Evolutionary conservation across 2,113 vertebrate genomes (phyloP).

Genomic region (Hypanus sabinus): DNA sequence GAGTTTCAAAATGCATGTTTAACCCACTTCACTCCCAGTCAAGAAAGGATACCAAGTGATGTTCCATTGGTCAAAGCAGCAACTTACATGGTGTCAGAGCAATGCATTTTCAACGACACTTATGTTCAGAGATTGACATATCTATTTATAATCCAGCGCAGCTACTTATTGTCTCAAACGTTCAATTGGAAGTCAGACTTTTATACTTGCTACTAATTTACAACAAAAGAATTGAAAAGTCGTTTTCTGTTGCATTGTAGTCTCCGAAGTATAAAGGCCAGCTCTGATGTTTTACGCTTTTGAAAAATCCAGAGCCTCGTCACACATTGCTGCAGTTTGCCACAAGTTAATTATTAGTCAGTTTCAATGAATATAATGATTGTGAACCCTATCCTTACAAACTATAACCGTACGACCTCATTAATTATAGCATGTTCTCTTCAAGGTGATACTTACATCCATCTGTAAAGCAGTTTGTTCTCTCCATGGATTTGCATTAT

Average conservation of each 20-base stretch:
- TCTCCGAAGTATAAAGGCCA: neutral
- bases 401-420: conserved; percentile 53
- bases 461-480: conserved; percentile 63
- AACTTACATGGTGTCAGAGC: neutral
- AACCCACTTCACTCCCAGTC: neutral
- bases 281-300: neutral
- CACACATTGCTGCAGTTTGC: conserved; percentile 16
- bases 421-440: conserved; percentile 70
- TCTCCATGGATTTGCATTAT: conserved; percentile 61
- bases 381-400: conserved; percentile 67
- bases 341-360: conserved; percentile 36
- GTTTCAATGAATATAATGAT: conserved; percentile 72
- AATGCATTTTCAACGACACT: neutral
- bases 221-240: neutral
- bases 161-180: neutral
- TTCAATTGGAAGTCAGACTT: neutral
- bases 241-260: neutral
- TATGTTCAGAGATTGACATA: neutral
- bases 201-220: neutral
- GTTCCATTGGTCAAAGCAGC: neutral
- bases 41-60: neutral
- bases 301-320: neutral
- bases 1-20: neutral
- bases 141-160: neutral
- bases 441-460: conserved; percentile 80